Evolutionary conservation across 35 echinoderm and acorn worm species (phyloP), one percentile per base, ranked within the genome.

Genomic region (Heliocidaris erythrogramma): DNA sequence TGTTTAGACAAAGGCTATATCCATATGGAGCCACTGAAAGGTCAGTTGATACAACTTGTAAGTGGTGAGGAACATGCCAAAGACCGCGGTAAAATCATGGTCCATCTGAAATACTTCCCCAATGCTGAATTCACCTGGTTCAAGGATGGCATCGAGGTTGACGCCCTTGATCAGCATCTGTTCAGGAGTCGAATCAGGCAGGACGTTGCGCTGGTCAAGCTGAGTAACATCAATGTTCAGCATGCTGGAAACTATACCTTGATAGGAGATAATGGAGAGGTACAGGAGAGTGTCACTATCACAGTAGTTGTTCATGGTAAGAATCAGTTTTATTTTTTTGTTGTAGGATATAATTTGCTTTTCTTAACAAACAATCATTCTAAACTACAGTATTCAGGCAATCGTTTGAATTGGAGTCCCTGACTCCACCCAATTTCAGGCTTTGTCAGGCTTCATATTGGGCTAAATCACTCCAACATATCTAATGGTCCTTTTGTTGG

Each of bases 171-270:
- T 12, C 86, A 71, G 12, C 86, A 49, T 65, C 93, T 47, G 27
- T 47, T 49, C 32, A 49, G 31, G 30, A 30, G 86, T 91, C 59
- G 85, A 13, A 86, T 48, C 8, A 47, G 92, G 29, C 31, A 29
- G 10, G 95, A 90, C 29, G 61, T 91, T 85, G 94, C 86, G n/a
- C 42, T 42, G 86, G 85, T 97, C 9, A 89, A 85, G 24, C 90
- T 98, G 86, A 65, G 49, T 10, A 13, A 96, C 14, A 65, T 98
- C 9, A 96, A 59, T 32, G 94, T 94, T 31, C 49, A 93, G 53
- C 95, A 98, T 49, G 86, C 94, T 35, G 97, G 97, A 32, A 96
- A 95, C 12, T 98, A 98, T 32, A 93, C 95, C 8, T 69, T 97
- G 32, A 49, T 97, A 2, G 97, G 94, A 27, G 92, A 85, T 30